Conservation (phyloP, 2,113 vertebrate species). For the Probosciger aterrimus region DNA sequence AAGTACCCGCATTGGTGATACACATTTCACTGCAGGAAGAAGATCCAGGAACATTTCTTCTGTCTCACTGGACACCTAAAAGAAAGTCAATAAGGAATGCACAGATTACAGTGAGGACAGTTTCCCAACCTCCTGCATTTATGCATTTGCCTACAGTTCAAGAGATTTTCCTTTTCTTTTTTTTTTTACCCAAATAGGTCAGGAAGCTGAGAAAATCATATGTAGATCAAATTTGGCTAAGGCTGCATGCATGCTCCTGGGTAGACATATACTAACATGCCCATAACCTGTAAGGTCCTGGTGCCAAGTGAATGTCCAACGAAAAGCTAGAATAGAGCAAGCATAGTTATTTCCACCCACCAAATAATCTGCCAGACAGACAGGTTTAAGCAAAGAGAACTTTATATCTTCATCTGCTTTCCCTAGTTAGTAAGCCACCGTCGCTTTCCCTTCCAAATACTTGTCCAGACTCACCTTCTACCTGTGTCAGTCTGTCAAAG, state of each 20-base stretch:
- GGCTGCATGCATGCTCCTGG: background rate
- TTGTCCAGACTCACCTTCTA: background rate
- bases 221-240: background rate
- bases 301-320: background rate
- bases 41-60: constrained; percentile 73
- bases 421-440: background rate
- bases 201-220: background rate
- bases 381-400: background rate
- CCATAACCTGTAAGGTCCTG: background rate
- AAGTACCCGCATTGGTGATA: constrained; percentile 82
- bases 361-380: background rate
- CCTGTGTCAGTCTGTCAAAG: background rate
- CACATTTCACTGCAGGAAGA: constrained; percentile 83
- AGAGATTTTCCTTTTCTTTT: no score
- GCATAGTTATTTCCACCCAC: background rate
- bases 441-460: background rate
- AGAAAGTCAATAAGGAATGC: background rate
- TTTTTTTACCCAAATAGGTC: background rate
- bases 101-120: background rate
- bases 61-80: background rate
- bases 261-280: background rate
- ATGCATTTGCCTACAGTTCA: no score
- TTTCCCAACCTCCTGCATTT: background rate
- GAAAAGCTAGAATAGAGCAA: background rate
- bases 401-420: background rate